Base-by-base conservation (phyloP, 2,113 vertebrate genomes). In the Brachypodius melanocephalos region DNA sequence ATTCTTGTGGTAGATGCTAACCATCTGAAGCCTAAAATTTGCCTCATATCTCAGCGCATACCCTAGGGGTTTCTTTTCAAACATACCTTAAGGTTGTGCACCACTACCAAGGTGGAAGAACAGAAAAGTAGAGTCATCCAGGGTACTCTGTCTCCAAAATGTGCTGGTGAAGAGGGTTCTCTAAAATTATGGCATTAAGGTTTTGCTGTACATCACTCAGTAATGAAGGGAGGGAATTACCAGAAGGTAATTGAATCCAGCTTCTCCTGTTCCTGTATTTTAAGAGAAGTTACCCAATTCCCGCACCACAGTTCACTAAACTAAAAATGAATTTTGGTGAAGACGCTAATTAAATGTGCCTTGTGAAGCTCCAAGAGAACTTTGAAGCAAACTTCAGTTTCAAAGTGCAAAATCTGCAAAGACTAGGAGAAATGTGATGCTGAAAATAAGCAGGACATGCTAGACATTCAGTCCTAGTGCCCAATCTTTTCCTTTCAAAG, bases 391-490 rank as follows among this genome's bases (percentile, higher is more conserved):
- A 80, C 9, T 22, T 32, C 38, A 38, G 38, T 38, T 38, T 38
- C 6, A 16, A 77, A 57, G 8, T 52, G 36, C 20, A 45, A 80
- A 91, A 85, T 3, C 22, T 61, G 16, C 34, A 31, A 51, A 88
- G 14, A 61, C 6, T 17, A 66, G 34, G 28, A 79, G 55, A 81
- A 88, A 66, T 3, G 18, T 0, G 2, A 51, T 43, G 10, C 22
- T 76, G 46, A 86, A 78, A 63, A 5, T 14, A 75, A 51, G 62
- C 8, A 79, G 19, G 9, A 42, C n/a, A 54, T 6, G 11, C 4
- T 10, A 3, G 18, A 25, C 3, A 1, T 63, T 81, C 24, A 54
- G 38, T 17, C 1, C 1, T 32, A 17, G 26, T 20, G 3, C 24
- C 13, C 16, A 59, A 22, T 17, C 14, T 36, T 61, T 49, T 85